phyloP scores from a whole-genome alignment of 1,140 invertebrate species.

The fruit fly (Drosophila melanogaster) region DNA sequence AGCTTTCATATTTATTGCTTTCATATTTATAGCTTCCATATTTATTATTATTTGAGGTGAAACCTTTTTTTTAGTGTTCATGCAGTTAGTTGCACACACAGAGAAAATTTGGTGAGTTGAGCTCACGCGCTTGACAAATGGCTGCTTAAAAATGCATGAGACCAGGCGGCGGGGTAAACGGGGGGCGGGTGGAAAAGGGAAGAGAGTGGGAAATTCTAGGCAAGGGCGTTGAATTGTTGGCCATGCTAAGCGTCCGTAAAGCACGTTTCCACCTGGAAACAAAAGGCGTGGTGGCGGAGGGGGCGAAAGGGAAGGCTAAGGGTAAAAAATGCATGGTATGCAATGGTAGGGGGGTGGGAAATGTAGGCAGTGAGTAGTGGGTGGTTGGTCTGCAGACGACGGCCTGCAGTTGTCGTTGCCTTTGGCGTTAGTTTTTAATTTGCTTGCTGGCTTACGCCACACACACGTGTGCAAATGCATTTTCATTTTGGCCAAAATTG shows the following conservation, averaged over 20 bases:
- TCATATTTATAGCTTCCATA: too few species aligned
- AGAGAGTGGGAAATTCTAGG: background rate
- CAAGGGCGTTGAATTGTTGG: slow-evolving; percentile 48
- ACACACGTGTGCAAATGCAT: slow-evolving; percentile 20
- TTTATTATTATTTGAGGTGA: too few species aligned
- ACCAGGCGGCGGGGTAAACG: slow-evolving; percentile 24
- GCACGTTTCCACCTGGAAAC: slow-evolving; percentile 13
- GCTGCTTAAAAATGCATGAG: slow-evolving; percentile 74
- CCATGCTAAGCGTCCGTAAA: slow-evolving; percentile 26
- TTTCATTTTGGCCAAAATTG: slow-evolving; percentile 28
- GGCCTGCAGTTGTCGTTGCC: slow-evolving; percentile 38
- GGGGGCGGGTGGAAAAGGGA: background rate
- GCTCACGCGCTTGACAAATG: slow-evolving; percentile 68
- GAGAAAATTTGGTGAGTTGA: slow-evolving; percentile 38
- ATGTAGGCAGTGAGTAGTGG: background rate
- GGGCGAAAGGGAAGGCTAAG: background rate
- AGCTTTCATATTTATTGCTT: too few species aligned
- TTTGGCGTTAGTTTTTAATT: slow-evolving; percentile 52
- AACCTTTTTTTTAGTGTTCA: slow-evolving; percentile 10
- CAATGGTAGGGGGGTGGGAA: background rate
- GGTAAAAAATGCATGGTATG: background rate
- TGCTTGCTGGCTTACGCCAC: slow-evolving; percentile 32
- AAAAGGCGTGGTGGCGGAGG: background rate
- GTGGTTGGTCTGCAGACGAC: slow-evolving; percentile 1
- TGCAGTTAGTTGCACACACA: slow-evolving; percentile 5